Conservation (phyloP, 2,797 vertebrate genomes). For the Anas georgica region DNA sequence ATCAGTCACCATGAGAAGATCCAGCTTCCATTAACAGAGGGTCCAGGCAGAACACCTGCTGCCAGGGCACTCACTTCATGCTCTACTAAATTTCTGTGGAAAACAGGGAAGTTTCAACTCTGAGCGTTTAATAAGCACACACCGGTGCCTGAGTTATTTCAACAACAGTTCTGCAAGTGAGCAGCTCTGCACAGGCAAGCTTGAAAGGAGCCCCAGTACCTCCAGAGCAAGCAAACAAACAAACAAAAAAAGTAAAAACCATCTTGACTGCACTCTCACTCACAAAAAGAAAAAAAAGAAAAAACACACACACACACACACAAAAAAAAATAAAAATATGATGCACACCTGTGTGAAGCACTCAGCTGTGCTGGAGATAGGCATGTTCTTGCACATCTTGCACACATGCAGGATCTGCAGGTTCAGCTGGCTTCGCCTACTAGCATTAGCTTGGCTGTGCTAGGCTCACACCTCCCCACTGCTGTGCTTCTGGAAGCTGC, state of each 20-base stretch:
- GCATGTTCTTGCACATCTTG: neutral
- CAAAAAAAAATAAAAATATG: neutral
- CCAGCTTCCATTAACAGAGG: neutral
- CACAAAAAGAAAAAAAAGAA: no score
- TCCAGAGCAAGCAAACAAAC: neutral
- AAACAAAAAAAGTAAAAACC: neutral
- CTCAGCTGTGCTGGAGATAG: neutral
- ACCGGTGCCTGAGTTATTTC: neutral
- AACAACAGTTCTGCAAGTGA: neutral
- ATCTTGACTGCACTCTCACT: neutral
- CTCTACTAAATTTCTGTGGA: no score
- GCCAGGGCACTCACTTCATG: neutral
- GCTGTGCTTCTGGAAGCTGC: neutral
- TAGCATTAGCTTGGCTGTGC: accelerated
- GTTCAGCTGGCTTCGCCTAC: neutral
- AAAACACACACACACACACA: no score
- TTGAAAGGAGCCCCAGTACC: neutral
- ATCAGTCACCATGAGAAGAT: neutral
- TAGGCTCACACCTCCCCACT: neutral
- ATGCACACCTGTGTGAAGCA: neutral
- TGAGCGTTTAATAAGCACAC: no score
- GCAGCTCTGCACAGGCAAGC: neutral
- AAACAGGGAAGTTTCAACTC: neutral
- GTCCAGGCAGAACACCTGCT: neutral
- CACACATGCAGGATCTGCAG: neutral